Evolutionary conservation across 2,113 vertebrate genomes (phyloP).

Genomic region (Chamaea fasciata): DNA sequence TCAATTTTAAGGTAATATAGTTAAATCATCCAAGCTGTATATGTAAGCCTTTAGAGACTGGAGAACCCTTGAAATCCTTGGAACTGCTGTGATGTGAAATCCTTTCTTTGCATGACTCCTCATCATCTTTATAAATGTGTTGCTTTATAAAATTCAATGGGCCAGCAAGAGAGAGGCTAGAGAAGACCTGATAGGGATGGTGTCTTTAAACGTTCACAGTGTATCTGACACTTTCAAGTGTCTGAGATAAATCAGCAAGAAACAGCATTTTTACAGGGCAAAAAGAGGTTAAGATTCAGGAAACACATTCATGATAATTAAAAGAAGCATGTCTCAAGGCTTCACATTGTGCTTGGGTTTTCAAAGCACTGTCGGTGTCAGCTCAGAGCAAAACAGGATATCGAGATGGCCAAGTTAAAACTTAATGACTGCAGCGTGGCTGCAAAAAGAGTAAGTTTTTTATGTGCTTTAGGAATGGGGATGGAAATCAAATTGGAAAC

Average conservation of each 20-base stretch:
- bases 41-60: neutral
- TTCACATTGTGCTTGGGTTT: neutral
- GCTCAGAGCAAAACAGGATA: neutral
- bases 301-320: neutral
- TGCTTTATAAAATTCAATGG: neutral
- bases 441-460: neutral
- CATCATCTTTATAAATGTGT: fast-evolving
- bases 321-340: neutral
- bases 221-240: neutral
- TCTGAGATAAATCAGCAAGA: neutral
- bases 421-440: neutral
- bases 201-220: fast-evolving
- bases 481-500: neutral
- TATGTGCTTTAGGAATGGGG: neutral
- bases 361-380: neutral
- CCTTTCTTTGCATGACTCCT: neutral
- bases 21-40: neutral
- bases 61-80: neutral
- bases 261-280: neutral
- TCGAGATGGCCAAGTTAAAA: neutral
- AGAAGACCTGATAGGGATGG: neutral
- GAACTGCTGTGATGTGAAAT: neutral
- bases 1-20: neutral
- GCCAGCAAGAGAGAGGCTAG: neutral
- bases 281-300: neutral